Conservation (phyloP, 2,888 invertebrate species). For the Tachina fera region DNA sequence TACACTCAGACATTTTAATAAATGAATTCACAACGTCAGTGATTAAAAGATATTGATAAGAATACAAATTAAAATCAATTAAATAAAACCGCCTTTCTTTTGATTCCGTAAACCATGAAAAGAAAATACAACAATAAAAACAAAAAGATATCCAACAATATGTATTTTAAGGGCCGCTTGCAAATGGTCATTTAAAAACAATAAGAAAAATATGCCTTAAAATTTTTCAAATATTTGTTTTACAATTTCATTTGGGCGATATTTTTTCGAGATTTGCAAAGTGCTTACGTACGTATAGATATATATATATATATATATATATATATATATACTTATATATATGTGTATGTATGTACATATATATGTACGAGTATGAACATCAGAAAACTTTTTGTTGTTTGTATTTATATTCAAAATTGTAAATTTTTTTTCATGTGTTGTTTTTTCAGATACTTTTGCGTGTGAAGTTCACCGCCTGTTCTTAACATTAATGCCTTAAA, state of each 20-base stretch:
- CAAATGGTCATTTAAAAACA: neutral
- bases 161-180: conserved; percentile 42
- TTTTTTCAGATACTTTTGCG: conserved; percentile 3
- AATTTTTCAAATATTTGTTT: conserved; percentile 30
- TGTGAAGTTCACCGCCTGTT: conserved; percentile 54
- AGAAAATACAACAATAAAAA: conserved; percentile 6
- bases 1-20: conserved; percentile 56
- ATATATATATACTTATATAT: too few species aligned
- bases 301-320: neutral
- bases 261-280: conserved; percentile 22
- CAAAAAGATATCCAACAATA: conserved; percentile 13
- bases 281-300: neutral
- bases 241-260: neutral
- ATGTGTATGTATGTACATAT: neutral
- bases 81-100: conserved; percentile 57
- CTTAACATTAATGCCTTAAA: conserved; percentile 34
- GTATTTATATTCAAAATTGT: conserved; percentile 40
- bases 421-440: conserved; percentile 10
- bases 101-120: conserved; percentile 23
- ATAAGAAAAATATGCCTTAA: conserved; percentile 12
- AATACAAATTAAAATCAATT: conserved; percentile 64
- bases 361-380: neutral
- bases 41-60: conserved; percentile 66
- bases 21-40: conserved; percentile 63
- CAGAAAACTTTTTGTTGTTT: conserved; percentile 7